These are phyloP conservation scores for Caenorhabditis japonica DNA, from an alignment of 2,888 invertebrate genomes.

Conservation along the genomic window DNA sequence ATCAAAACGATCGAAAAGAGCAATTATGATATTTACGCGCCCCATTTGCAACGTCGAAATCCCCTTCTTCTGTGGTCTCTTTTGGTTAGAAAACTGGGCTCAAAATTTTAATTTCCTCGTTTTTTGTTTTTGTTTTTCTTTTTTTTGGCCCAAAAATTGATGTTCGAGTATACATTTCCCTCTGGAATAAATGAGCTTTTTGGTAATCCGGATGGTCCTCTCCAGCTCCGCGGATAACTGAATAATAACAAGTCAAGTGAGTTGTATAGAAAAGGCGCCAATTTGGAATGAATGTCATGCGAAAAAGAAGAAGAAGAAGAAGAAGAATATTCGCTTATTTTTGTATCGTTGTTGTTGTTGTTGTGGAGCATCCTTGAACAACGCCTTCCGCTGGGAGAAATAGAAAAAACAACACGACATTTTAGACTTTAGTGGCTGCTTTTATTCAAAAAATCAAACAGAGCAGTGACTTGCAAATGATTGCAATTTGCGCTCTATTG, in stretches of 20 bases:
- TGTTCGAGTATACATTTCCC: too few relatives aligned
- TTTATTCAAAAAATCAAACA: too few relatives aligned
- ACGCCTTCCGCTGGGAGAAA: neutral
- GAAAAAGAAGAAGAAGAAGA: neutral
- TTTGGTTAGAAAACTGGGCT: conserved; percentile 32
- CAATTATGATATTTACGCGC: conserved; percentile 59
- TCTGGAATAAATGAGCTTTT: too few relatives aligned
- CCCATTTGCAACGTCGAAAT: conserved; percentile 59
- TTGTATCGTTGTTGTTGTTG: conserved; percentile 40
- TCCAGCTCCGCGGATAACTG: conserved; percentile 18
- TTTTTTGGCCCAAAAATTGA: neutral
- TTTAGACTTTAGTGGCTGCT: too few relatives aligned
- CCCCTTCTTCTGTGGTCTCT: conserved; percentile 50
- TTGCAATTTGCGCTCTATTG: too few relatives aligned
- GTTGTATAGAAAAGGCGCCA: conserved; percentile 19
- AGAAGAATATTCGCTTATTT: conserved; percentile 16
- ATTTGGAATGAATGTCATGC: too few relatives aligned
- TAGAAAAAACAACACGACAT: conserved; percentile 22
- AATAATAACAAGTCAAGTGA: conserved; percentile 39
- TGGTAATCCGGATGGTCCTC: neutral
- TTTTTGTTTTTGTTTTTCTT: too few relatives aligned
- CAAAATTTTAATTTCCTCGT: conserved; percentile 22
- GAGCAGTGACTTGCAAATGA: too few relatives aligned
- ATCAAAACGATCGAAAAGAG: conserved; percentile 54
- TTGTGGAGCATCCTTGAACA: neutral